These are phyloP conservation scores for Catharus bicknelli DNA, from an alignment of 2,113 vertebrate species.

Conservation along the genomic window DNA sequence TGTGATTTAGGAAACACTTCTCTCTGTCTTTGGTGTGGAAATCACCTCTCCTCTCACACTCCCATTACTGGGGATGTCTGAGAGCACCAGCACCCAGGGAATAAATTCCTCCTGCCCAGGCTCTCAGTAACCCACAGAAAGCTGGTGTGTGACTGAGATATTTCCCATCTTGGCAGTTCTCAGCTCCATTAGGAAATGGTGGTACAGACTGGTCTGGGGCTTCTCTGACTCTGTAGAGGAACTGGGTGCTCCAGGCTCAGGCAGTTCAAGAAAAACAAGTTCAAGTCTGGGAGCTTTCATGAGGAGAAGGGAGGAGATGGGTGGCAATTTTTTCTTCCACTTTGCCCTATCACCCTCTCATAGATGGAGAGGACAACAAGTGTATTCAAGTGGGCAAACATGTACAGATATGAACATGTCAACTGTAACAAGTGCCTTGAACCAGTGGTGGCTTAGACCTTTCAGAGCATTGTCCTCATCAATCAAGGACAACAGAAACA, in stretches of 20 bases:
- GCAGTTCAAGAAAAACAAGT: neutral
- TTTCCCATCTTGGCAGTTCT: neutral
- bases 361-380: neutral
- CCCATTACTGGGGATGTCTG: neutral
- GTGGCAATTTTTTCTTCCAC: fast-evolving
- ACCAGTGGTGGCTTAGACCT: neutral
- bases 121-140: neutral
- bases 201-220: neutral
- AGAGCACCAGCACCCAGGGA: neutral
- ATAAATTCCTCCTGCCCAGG: neutral
- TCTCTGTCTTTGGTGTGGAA: neutral
- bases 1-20: neutral
- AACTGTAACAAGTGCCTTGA: neutral
- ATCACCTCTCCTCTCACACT: neutral
- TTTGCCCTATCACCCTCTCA: neutral
- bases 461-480: neutral
- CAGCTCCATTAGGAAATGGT: neutral
- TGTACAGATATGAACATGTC: neutral
- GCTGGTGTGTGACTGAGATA: neutral
- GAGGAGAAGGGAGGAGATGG: neutral
- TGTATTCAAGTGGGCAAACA: neutral
- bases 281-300: neutral
- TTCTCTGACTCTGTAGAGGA: neutral
- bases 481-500: neutral
- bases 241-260: neutral